These are phyloP conservation scores for Willisornis vidua DNA, from an alignment of 2,113 vertebrate species.

Conservation along the genomic window DNA sequence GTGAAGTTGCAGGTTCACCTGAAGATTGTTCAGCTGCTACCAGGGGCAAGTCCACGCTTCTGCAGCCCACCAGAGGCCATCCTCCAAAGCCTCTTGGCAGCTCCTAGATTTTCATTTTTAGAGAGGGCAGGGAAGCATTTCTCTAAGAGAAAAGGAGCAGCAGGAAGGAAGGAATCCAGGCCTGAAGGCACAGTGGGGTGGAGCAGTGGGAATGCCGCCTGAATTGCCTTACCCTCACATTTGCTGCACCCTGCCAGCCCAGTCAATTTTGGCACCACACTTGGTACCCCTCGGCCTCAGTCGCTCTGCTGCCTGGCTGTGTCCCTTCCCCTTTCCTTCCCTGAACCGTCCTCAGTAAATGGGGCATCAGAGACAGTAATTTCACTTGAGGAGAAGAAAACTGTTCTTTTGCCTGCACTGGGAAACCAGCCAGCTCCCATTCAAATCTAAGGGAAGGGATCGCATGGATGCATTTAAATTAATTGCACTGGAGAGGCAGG, in stretches of 20 bases:
- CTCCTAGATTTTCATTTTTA: neutral
- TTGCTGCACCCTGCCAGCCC: neutral
- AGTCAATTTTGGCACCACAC: neutral
- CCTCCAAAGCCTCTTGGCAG: neutral
- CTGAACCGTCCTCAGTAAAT: rapidly evolving
- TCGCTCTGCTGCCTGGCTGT: neutral
- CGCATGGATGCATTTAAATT: neutral
- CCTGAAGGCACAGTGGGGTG: neutral
- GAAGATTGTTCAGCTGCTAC: rapidly evolving
- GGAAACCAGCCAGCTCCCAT: neutral
- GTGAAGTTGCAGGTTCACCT: rapidly evolving
- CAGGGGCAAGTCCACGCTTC: rapidly evolving
- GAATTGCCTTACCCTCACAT: neutral
- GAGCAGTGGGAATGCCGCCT: rapidly evolving
- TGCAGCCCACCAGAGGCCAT: neutral
- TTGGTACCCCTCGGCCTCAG: neutral
- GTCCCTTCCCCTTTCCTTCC: neutral
- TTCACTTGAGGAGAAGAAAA: neutral
- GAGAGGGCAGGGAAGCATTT: neutral
- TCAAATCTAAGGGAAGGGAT: neutral
- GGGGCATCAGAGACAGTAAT: neutral
- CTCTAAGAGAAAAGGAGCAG: neutral
- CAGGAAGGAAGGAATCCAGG: neutral
- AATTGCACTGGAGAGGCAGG: neutral
- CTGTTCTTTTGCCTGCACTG: neutral